Evolutionary conservation across 2,797 vertebrate genomes (phyloP).

Genomic region (Gephyroberyx darwinii): DNA sequence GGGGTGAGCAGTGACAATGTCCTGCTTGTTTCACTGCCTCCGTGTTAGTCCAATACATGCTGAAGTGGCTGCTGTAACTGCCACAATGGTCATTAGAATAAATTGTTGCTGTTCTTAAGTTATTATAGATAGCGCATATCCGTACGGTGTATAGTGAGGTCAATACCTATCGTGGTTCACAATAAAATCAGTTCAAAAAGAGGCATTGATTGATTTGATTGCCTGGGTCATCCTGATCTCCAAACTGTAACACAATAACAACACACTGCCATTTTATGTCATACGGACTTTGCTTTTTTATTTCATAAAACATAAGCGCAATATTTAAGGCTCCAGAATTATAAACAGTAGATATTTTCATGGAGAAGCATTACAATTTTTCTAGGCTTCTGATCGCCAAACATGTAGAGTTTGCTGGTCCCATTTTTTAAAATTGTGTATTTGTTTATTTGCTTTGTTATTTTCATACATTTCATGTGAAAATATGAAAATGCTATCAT

Average conservation of each 20-base stretch:
- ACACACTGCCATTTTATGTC: no score
- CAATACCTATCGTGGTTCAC: conserved; percentile 40
- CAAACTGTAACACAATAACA: background rate
- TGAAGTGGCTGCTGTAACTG: conserved; percentile 46
- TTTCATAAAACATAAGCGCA: background rate
- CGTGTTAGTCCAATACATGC: conserved; percentile 34
- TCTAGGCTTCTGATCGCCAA: no score
- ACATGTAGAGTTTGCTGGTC: no score
- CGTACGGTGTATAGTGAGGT: conserved; percentile 44
- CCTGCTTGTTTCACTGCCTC: conserved; percentile 54
- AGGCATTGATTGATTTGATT: conserved; percentile 30
- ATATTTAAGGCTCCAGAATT: background rate
- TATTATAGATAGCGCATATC: background rate
- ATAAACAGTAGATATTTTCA: no score
- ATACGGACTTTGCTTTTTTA: background rate
- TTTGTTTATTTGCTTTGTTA: no score
- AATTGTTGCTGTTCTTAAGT: conserved; percentile 48
- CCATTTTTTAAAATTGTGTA: no score
- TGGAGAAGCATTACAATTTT: no score
- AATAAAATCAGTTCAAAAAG: conserved; percentile 1
- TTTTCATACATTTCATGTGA: no score
- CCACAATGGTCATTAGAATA: conserved; percentile 51
- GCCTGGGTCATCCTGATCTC: conserved; percentile 5
- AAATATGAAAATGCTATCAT: no score
- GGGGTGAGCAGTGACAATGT: conserved; percentile 61